A percentile compares a stretch with the other conserved stretches of the same genome.
These are phyloP conservation scores for Xanthia togata DNA, from an alignment of 2,888 invertebrate genomes.

Conservation along the genomic window DNA sequence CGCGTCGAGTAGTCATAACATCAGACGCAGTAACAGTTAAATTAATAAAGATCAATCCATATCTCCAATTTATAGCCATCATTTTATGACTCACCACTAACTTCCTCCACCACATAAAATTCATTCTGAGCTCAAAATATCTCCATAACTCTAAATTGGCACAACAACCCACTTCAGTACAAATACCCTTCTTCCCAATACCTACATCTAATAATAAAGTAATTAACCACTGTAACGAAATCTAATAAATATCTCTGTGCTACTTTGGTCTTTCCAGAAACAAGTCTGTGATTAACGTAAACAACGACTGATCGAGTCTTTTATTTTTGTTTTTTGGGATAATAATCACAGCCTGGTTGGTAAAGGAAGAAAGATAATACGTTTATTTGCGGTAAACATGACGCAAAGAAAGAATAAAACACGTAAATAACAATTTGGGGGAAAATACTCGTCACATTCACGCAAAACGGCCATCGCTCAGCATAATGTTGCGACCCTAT, in stretches of 20 bases:
- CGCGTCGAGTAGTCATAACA: neutral
- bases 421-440: too few relatives aligned
- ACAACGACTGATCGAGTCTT: neutral
- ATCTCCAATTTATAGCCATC: too few relatives aligned
- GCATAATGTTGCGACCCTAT: too few relatives aligned
- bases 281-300: neutral
- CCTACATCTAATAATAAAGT: conserved; percentile 18
- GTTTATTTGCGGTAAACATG: too few relatives aligned
- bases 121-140: neutral
- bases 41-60: neutral
- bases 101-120: neutral
- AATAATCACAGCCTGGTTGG: too few relatives aligned
- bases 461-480: too few relatives aligned
- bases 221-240: conserved; percentile 7
- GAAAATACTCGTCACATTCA: too few relatives aligned
- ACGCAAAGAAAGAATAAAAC: too few relatives aligned
- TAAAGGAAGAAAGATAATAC: too few relatives aligned
- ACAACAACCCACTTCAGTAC: neutral
- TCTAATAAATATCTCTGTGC: conserved; percentile 10
- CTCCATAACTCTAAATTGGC: neutral
- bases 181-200: neutral
- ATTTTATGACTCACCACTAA: too few relatives aligned
- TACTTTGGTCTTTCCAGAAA: neutral
- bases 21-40: neutral
- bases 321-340: too few relatives aligned